Evolutionary conservation across 2,113 vertebrate species (phyloP).

Genomic region (Percina caprodes): DNA sequence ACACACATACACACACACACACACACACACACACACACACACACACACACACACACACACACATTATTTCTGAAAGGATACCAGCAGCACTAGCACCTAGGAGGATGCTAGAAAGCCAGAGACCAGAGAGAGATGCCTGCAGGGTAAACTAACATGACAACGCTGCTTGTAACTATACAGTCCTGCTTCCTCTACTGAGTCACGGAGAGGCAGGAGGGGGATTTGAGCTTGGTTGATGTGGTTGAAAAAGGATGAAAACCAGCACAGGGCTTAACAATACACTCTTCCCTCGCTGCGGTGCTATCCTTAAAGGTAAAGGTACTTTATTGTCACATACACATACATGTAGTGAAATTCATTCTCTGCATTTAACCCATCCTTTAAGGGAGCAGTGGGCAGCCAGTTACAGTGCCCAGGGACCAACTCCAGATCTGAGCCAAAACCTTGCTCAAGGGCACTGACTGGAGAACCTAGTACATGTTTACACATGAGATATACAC

Average conservation of each 20-base stretch:
- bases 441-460: too few species aligned
- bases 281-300: background rate
- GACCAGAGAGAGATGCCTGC: slow-evolving; percentile 4
- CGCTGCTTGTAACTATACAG: slow-evolving; percentile 35
- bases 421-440: too few species aligned
- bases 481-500: too few species aligned
- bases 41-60: background rate
- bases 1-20: background rate
- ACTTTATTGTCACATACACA: too few species aligned
- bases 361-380: too few species aligned
- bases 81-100: background rate
- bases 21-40: background rate
- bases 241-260: slow-evolving; percentile 11
- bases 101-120: slow-evolving; percentile 21
- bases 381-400: too few species aligned
- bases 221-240: slow-evolving; percentile 6
- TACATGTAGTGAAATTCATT: too few species aligned
- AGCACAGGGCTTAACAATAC: slow-evolving; percentile 10
- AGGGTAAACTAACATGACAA: slow-evolving; percentile 27
- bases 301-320: background rate
- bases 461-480: too few species aligned
- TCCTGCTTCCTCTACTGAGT: slow-evolving; percentile 43
- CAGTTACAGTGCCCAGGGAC: too few species aligned
- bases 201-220: slow-evolving; percentile 7
- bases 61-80: background rate